Base-by-base conservation (phyloP, 2,797 vertebrate genomes). In the Sebastes steindachneri region DNA sequence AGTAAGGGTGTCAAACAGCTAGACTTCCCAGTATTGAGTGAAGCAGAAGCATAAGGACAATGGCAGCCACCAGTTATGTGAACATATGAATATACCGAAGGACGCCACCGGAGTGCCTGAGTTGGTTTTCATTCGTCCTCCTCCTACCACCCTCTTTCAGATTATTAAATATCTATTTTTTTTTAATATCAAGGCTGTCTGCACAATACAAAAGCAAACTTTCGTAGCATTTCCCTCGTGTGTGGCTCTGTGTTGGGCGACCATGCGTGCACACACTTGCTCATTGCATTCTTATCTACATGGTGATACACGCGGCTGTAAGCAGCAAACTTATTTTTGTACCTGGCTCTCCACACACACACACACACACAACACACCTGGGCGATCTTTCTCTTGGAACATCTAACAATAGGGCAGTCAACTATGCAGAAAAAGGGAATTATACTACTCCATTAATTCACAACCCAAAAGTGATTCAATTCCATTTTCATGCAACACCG, bases 391-490 rank as follows among this genome's bases (percentile, higher is more conserved):
- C 82, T 83, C 79, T 53, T 65, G 85, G 63, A 79, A 83, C 65
- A 71, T 68, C 66, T 29, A 80, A 83, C 79, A 86, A 86, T 70
- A 59, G 72, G 65, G 73, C 51, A 79, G 73, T 75, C 74, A 28
- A 66, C 68, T 71, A 68, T 68, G 85, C 79, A 73, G 54, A 66
- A 69, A 80, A 71, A 80, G 88, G 65, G 1, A 84, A 80, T 88
- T 81, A 80, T 82, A 79, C 25, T 80, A 75, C 63, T 71, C 69
- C 83, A 89, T 85, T 86, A 77, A 88, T 82, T 86, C 83, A 78
- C 68, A 87, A 76, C 55, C 66, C 72, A 53, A 69, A 71, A 79
- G 62, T 53, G 37, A 76, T 63, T 77, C 5, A 69, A 3, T 65
- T 75, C 31, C 35, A 15, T 84, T 71, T 59, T 45, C 31, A n/a